Percentiles rank a stretch among this genome's conserved stretches.
Evolutionary conservation across 2,888 invertebrate species (phyloP).

Genomic region (Diadegma fenestrale): DNA sequence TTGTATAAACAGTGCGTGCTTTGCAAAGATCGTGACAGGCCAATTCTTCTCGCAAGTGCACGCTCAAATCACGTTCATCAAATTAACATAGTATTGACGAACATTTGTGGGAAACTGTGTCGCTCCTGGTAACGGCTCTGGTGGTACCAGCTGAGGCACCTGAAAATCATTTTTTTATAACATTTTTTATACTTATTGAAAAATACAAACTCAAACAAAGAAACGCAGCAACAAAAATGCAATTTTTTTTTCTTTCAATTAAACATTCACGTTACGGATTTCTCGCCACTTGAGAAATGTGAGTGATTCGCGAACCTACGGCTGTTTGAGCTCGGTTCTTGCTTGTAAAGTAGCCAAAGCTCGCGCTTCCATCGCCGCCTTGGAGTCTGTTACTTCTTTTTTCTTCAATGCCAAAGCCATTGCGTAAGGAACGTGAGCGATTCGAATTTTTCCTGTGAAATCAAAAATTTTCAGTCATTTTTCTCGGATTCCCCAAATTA

Average conservation of each 20-base stretch:
- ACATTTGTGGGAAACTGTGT: conserved; percentile 93
- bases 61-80: conserved; percentile 93
- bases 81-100: conserved; percentile 93
- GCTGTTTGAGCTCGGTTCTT: conserved; percentile 89
- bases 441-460: conserved; percentile 86
- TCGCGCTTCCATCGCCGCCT: conserved; percentile 79
- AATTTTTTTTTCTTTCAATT: neutral
- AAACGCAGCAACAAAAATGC: neutral
- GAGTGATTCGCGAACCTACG: conserved; percentile 90
- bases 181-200: neutral
- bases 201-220: neutral
- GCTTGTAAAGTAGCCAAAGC: conserved; percentile 71
- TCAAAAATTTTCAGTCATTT: neutral
- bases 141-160: conserved; percentile 83
- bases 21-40: conserved; percentile 91
- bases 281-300: conserved; percentile 86
- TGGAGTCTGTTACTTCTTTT: conserved; percentile 87
- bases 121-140: conserved; percentile 85
- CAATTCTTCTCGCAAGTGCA: conserved; percentile 90
- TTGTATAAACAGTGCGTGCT: conserved; percentile 91
- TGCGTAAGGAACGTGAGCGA: conserved; percentile 93
- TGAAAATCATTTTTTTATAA: conserved; percentile 54
- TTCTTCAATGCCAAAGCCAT: conserved; percentile 90
- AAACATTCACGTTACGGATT: neutral
- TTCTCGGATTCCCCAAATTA: too few species aligned